Evolutionary conservation across 2,797 vertebrate genomes (phyloP).

Genomic region (Manis javanica): DNA sequence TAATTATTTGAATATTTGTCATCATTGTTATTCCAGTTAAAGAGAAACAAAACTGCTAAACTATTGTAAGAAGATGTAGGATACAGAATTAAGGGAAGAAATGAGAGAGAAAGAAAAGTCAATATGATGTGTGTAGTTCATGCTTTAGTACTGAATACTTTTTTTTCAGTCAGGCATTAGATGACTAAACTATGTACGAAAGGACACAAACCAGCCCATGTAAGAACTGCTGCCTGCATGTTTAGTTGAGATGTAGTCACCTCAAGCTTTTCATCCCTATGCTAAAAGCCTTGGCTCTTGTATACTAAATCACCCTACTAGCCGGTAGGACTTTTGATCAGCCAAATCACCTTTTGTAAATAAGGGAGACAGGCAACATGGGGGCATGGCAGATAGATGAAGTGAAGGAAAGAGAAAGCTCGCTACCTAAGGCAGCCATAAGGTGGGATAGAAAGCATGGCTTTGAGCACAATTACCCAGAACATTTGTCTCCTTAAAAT

Average conservation of each 20-base stretch:
- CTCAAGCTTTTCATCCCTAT: background rate
- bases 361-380: background rate
- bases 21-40: constrained; percentile 71
- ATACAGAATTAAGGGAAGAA: background rate
- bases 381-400: background rate
- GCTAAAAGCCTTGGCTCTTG: background rate
- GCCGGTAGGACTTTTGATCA: background rate
- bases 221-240: background rate
- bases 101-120: background rate
- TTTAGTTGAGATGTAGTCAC: constrained; percentile 22
- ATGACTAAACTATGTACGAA: background rate
- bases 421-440: background rate
- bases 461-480: constrained; percentile 53
- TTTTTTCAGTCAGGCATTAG: background rate
- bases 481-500: constrained; percentile 60
- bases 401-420: constrained; percentile 40
- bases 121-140: background rate
- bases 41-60: constrained; percentile 61
- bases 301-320: background rate
- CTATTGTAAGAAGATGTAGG: constrained; percentile 70
- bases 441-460: constrained; percentile 39
- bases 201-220: background rate
- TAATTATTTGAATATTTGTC: constrained; percentile 80
- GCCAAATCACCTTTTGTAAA: background rate
- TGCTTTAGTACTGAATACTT: background rate